Evolutionary conservation across 2,797 vertebrate species (phyloP).

Genomic region (Sebastes cheni): DNA sequence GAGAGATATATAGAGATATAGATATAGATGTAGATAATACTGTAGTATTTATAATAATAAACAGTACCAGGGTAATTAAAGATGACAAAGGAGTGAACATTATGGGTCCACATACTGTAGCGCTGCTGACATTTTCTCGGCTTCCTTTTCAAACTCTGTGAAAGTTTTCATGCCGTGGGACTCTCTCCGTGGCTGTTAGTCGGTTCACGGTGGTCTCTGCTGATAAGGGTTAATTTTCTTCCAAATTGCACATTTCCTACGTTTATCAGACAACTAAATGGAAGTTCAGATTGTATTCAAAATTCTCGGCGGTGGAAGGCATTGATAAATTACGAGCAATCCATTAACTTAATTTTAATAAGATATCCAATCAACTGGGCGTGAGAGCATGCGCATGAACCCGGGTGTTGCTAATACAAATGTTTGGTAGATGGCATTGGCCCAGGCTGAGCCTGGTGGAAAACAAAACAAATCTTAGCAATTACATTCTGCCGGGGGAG

Average conservation of each 20-base stretch:
- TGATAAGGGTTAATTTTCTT: constrained; percentile 22
- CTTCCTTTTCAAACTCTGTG: not conserved
- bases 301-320: constrained; percentile 18
- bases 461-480: constrained; percentile 69
- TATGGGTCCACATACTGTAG: not conserved
- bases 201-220: not conserved
- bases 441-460: constrained; percentile 26
- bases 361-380: constrained; percentile 61
- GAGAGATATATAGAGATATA: too few relatives aligned
- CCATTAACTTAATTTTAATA: constrained; percentile 66
- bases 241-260: constrained; percentile 24
- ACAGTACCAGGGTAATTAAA: not conserved
- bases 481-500: constrained; percentile 32
- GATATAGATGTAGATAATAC: not conserved
- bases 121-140: not conserved
- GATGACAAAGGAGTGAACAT: not conserved
- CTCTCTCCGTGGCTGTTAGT: not conserved
- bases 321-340: constrained; percentile 69
- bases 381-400: constrained; percentile 35
- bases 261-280: constrained; percentile 24
- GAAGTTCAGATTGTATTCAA: constrained; percentile 13
- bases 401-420: constrained; percentile 64
- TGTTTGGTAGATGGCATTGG: constrained; percentile 56
- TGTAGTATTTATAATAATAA: not conserved
- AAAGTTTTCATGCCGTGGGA: not conserved